These are phyloP conservation scores for Rousettus leschenaultii DNA, from an alignment of 2,113 vertebrate species.

Conservation along the genomic window DNA sequence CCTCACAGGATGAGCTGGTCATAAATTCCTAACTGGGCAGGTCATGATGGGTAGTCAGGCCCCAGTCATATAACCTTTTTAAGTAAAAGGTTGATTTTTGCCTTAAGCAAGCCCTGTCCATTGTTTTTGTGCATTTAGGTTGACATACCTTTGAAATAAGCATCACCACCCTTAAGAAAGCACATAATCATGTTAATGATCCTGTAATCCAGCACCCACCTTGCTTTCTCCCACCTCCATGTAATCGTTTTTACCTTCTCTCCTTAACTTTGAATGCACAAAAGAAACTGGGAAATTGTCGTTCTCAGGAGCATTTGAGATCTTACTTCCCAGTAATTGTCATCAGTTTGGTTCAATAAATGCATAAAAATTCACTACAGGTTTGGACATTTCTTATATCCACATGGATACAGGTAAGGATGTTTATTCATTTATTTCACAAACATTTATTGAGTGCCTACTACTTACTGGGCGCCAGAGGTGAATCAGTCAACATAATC, in stretches of 20 bases:
- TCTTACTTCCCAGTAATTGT: neutral
- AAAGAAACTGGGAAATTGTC: neutral
- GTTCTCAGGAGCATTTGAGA: neutral
- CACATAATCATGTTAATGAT: neutral
- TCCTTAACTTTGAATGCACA: neutral
- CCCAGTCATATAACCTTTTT: neutral
- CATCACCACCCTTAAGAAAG: neutral
- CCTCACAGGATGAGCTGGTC: neutral
- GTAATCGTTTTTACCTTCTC: neutral
- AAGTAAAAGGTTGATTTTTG: neutral
- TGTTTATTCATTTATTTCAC: conserved; percentile 2
- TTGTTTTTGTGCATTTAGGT: neutral
- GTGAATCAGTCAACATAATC: neutral
- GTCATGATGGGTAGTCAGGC: neutral
- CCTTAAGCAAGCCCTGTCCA: neutral
- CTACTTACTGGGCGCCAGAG: neutral
- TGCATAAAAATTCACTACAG: neutral
- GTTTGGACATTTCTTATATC: neutral
- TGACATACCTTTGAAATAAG: neutral
- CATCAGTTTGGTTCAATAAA: neutral
- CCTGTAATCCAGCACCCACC: neutral
- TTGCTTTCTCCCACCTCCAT: neutral
- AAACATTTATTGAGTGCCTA: neutral
- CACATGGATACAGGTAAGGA: neutral
- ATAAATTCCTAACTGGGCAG: neutral